A percentile compares a stretch with the other conserved stretches of the same genome.
phyloP scores from a whole-genome alignment of 2,113 vertebrate species.

The Pitta sordida region DNA sequence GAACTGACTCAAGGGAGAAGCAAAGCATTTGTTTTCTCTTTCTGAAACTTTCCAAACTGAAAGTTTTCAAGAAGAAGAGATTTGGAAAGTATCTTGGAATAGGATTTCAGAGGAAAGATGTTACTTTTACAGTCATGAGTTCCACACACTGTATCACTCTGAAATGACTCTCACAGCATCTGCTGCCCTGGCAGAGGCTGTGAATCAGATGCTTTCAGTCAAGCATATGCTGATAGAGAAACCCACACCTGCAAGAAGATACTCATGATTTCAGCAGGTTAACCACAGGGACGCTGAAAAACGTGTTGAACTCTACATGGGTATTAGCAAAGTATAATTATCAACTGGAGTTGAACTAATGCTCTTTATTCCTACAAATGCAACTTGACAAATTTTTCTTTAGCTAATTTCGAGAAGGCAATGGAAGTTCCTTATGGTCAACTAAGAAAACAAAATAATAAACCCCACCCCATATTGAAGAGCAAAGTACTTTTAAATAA shows the following conservation, averaged over 20 bases:
- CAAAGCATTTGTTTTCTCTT: background rate
- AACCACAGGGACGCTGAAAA: background rate
- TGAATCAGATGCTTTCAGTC: constrained; percentile 30
- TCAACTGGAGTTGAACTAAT: background rate
- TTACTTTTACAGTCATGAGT: constrained; percentile 18
- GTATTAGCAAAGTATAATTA: background rate
- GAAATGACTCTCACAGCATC: background rate
- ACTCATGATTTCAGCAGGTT: background rate
- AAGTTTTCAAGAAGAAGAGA: background rate
- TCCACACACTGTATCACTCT: background rate
- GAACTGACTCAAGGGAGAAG: background rate
- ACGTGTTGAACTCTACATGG: background rate
- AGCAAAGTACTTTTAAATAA: background rate
- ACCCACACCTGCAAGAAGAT: background rate
- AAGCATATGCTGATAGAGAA: background rate
- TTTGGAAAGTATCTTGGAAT: background rate
- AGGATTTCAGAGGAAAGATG: background rate
- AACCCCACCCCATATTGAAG: background rate
- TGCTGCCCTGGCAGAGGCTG: constrained; percentile 31
- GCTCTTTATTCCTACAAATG: background rate
- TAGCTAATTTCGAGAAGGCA: background rate
- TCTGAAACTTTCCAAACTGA: background rate
- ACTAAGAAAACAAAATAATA: background rate
- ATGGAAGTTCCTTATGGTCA: background rate
- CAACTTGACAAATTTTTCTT: background rate